Evolutionary conservation across 37 sponge, comb jelly and placozoan species (phyloP).

Genomic region (Haliclona indistincta): DNA sequence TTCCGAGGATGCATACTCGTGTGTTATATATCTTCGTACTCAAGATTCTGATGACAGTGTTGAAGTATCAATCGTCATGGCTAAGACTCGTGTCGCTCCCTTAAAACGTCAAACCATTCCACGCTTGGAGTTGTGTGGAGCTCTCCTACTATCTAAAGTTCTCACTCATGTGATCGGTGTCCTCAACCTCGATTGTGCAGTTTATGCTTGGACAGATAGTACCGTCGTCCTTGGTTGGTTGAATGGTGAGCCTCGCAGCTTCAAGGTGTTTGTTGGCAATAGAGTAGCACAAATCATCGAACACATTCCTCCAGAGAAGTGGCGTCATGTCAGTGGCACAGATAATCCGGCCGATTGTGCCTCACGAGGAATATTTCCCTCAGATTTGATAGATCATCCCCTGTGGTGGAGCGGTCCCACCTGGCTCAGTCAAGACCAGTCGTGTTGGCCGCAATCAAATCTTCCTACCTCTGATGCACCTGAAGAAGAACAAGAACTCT

Average conservation of each 20-base stretch:
- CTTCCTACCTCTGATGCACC: not conserved
- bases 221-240: not conserved
- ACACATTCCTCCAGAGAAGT: not conserved
- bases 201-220: not conserved
- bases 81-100: conserved; percentile 25
- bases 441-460: not conserved
- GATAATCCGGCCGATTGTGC: not conserved
- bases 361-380: not conserved
- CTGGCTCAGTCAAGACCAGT: not conserved
- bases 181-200: not conserved
- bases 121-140: conserved; percentile 13
- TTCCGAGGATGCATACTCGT: conserved; percentile 16
- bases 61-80: not conserved
- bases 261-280: not conserved
- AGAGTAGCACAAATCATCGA: not conserved
- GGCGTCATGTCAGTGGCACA: not conserved
- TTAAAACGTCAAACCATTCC: conserved; percentile 27
- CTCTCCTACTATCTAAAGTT: not conserved
- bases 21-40: too few species aligned
- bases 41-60: too few species aligned
- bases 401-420: conserved; percentile 1
- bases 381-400: not conserved
- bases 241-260: not conserved
- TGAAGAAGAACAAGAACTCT: not conserved
- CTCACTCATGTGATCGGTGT: not conserved